Percentiles rank a stretch among this genome's conserved stretches.
phyloP scores from a whole-genome alignment of 2,888 invertebrate genomes.

The Ectemnius lituratus region DNA sequence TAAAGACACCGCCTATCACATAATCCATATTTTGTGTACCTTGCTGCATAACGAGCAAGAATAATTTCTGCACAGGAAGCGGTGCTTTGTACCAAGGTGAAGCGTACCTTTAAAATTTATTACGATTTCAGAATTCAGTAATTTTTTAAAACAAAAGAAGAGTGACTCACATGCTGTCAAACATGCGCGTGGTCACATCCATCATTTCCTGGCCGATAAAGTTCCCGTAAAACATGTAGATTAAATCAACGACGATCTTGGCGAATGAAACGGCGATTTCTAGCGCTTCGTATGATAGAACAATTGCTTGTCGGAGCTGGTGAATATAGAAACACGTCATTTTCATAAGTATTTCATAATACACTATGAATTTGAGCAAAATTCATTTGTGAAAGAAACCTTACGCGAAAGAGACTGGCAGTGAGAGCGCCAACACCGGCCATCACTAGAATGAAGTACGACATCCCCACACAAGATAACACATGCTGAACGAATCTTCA shows the following conservation, averaged over 20 bases:
- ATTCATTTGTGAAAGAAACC: not conserved
- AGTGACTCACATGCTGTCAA: not conserved
- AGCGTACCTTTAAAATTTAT: not conserved
- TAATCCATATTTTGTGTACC: not conserved
- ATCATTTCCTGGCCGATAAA: not conserved
- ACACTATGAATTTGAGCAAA: too few species aligned
- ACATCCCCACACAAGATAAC: not conserved
- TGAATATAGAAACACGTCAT: too few species aligned
- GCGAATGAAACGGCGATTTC: not conserved
- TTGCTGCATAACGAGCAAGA: conserved; percentile 7
- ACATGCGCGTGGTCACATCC: not conserved
- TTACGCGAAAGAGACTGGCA: conserved; percentile 1
- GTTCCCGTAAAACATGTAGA: not conserved
- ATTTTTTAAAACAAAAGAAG: not conserved
- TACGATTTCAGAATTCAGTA: not conserved
- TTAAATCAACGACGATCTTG: not conserved
- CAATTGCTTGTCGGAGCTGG: too few species aligned
- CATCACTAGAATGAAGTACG: not conserved
- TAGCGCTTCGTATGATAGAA: too few species aligned
- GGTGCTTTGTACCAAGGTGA: conserved; percentile 13
- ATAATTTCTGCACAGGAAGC: conserved; percentile 1
- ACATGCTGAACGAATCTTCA: not conserved
- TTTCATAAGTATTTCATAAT: too few species aligned
- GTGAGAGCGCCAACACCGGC: not conserved
- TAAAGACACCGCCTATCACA: conserved; percentile 2